Conservation (phyloP, 2,797 vertebrate species). For the Pitangus sulphuratus region DNA sequence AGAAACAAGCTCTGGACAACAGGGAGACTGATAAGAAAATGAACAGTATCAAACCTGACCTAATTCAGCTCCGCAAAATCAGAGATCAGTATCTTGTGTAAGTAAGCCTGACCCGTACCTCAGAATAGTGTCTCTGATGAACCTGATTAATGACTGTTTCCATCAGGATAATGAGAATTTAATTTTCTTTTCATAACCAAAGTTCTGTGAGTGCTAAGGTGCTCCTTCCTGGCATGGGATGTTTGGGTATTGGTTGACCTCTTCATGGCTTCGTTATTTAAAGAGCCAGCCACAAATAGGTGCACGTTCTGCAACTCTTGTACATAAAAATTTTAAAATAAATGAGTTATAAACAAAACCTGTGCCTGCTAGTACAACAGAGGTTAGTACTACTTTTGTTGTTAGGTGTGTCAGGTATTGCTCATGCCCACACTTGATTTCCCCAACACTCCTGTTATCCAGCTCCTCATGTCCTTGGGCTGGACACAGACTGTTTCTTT, state of each 20-base stretch:
- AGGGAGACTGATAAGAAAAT: conserved; percentile 96
- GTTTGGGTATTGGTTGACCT: neutral
- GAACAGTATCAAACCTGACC: conserved; percentile 96
- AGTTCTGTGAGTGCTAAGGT: neutral
- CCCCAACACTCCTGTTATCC: neutral
- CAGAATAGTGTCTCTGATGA: conserved; percentile 6
- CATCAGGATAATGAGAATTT: neutral
- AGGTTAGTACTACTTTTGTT: neutral
- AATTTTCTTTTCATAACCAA: conserved; percentile 22
- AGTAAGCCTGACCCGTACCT: conserved; percentile 68
- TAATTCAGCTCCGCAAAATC: conserved; percentile 95
- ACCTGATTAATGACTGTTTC: conserved; percentile 2
- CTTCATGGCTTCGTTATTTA: neutral
- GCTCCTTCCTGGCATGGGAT: neutral
- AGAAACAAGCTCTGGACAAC: conserved; percentile 93
- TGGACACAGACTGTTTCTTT: neutral
- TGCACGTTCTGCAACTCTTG: neutral
- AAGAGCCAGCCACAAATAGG: neutral
- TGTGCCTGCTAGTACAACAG: neutral
- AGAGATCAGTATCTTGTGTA: conserved; percentile 96
- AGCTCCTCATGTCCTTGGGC: neutral
- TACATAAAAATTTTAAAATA: neutral
- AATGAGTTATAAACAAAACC: neutral
- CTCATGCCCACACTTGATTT: neutral
- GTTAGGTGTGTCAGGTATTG: neutral